Conservation (phyloP, 1,140 invertebrate species). For the Helicorthomorpha holstii region DNA sequence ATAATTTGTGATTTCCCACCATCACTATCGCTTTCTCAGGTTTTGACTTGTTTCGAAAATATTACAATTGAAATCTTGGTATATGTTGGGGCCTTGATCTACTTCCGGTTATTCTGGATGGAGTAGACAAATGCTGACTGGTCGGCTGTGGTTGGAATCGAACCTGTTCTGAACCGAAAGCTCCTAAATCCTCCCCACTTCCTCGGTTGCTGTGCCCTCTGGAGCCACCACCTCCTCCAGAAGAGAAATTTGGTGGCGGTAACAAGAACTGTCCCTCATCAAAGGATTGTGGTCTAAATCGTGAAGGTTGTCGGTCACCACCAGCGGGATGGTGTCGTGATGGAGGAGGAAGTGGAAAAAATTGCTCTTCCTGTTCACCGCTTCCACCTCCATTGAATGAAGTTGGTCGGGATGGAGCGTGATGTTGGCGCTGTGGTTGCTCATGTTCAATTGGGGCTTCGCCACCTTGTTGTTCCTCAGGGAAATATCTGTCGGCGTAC, state of each 20-base stretch:
- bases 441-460: background rate
- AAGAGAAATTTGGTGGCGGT: background rate
- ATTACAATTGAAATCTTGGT: too few relatives aligned
- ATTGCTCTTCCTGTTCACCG: background rate
- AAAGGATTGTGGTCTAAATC: background rate
- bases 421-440: background rate
- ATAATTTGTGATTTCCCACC: too few relatives aligned
- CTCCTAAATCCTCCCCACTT: background rate
- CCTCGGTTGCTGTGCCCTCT: too few relatives aligned
- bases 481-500: slow-evolving; percentile 56
- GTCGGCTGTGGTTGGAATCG: background rate
- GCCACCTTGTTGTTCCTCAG: slow-evolving; percentile 16
- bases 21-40: too few relatives aligned
- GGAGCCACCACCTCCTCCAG: background rate
- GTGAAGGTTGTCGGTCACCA: too few relatives aligned
- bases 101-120: too few relatives aligned
- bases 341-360: background rate
- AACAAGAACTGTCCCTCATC: background rate
- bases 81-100: too few relatives aligned
- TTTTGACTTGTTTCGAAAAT: too few relatives aligned
- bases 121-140: too few relatives aligned
- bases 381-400: too few relatives aligned
- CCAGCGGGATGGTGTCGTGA: background rate
- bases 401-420: too few relatives aligned
- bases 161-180: background rate